These are phyloP conservation scores for Notothenia rossii DNA, from an alignment of 2,113 vertebrate species.

Conservation along the genomic window DNA sequence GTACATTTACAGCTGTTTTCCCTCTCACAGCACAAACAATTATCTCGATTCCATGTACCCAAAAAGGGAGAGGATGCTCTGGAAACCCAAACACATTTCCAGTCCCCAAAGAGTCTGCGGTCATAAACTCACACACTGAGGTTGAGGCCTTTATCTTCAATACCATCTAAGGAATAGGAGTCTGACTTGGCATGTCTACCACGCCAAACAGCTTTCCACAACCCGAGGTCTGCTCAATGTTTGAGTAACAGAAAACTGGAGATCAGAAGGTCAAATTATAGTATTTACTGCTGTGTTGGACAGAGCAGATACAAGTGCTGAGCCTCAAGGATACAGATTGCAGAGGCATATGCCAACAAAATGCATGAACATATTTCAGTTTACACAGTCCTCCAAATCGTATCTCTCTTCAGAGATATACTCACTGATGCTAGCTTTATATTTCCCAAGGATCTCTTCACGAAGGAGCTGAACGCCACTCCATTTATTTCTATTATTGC, in stretches of 20 bases:
- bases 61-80: constrained; percentile 32
- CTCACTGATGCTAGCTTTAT: not conserved
- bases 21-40: not conserved
- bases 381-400: constrained; percentile 11
- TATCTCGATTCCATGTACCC: constrained; percentile 7
- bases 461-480: not conserved
- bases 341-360: constrained; percentile 5
- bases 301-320: constrained; percentile 26
- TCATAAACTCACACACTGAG: constrained; percentile 56
- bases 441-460: not conserved
- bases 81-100: constrained; percentile 53
- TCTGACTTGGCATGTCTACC: constrained; percentile 69
- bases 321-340: constrained; percentile 4
- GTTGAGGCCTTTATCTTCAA: constrained; percentile 65
- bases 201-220: constrained; percentile 71
- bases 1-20: constrained; percentile 30
- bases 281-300: constrained; percentile 18
- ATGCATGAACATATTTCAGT: constrained; percentile 6
- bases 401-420: not conserved
- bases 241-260: constrained; percentile 57
- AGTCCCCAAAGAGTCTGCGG: constrained; percentile 39
- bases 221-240: constrained; percentile 67
- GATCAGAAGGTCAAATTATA: constrained; percentile 30
- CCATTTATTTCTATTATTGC: not conserved
- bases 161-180: constrained; percentile 84